Conservation (phyloP, 2,888 invertebrate genomes). For the Globia sparganii region DNA sequence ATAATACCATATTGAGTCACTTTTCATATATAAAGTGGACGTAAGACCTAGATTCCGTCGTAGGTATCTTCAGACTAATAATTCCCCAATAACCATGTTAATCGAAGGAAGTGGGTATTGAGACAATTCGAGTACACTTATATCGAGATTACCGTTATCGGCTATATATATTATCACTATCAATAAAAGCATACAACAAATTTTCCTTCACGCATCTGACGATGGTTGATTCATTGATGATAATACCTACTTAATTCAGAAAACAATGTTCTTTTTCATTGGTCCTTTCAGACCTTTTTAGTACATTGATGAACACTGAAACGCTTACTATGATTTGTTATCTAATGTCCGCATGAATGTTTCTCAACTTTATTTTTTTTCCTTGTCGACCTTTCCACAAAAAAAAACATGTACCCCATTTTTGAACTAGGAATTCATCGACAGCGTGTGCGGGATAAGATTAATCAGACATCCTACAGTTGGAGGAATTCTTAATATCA, state of each 20-base stretch:
- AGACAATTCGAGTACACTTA: slow-evolving; percentile 26
- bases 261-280: neutral
- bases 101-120: slow-evolving; percentile 29
- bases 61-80: slow-evolving; percentile 42
- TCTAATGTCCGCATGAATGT: neutral
- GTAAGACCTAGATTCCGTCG: slow-evolving; percentile 9
- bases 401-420: neutral
- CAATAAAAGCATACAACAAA: slow-evolving; percentile 32
- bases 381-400: neutral
- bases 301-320: neutral
- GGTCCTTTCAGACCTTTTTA: neutral
- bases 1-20: slow-evolving; percentile 10
- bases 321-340: neutral
- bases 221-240: slow-evolving; percentile 11
- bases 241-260: neutral
- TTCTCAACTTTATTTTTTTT: neutral
- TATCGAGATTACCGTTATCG: slow-evolving; percentile 49
- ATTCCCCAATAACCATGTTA: slow-evolving; percentile 55
- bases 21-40: slow-evolving; percentile 13
- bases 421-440: neutral
- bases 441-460: neutral
- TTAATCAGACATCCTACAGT: neutral
- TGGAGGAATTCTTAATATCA: neutral
- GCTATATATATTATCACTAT: slow-evolving; percentile 39
- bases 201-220: slow-evolving; percentile 34